Base-by-base conservation (phyloP, 2,888 invertebrate genomes). In the Taphrorychus bicolor region DNA sequence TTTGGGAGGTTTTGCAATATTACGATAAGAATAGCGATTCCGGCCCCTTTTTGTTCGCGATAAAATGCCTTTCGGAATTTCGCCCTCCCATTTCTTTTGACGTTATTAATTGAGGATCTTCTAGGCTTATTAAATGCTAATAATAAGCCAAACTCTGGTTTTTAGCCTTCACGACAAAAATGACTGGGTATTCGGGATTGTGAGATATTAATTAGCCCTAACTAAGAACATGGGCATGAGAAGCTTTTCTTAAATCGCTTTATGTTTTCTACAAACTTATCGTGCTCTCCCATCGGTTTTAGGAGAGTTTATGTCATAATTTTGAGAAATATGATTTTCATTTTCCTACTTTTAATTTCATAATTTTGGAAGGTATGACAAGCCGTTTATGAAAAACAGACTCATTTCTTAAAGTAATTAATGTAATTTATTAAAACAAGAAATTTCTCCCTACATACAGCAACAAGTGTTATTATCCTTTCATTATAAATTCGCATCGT, bases 1-100 rank as follows among this genome's bases (percentile, higher is more conserved):
- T 65, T 69, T 61, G 60, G 53, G 40, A 59, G 63, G 57, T 63
- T 63, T 63, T 23, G 59, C 59, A 59, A 63, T 49, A 41, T 54
- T 45, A 45, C 63, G 24, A 21, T 63, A 62, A 68, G 58, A 51
- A 57, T 63, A 62, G 22, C 54, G 54, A n/a, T 56, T 14, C 16
- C 16, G 45, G 45, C 24, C 5, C n/a, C 21, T 53, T 53, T 53
- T 53, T 56, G 14, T 19, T 23, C 48, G 21, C 21, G 21, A 51
- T 21, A 45, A 48, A 48, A 14, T 19, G 16, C 19, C 18, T 32
- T 58, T 48, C 7, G n/a, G 32, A 22, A 19, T 52, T 52, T 52
- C 5, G 45, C 57, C 11, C 32, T 32, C 32, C 3, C 32, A 11
- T 32, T 32, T 32, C 32, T 32, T 32, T 32, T 7, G 32, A 32